Percentiles rank a stretch among this genome's conserved stretches.
Conservation (phyloP, 2,888 invertebrate genomes). For the Drosophila nigritarsus region DNA sequence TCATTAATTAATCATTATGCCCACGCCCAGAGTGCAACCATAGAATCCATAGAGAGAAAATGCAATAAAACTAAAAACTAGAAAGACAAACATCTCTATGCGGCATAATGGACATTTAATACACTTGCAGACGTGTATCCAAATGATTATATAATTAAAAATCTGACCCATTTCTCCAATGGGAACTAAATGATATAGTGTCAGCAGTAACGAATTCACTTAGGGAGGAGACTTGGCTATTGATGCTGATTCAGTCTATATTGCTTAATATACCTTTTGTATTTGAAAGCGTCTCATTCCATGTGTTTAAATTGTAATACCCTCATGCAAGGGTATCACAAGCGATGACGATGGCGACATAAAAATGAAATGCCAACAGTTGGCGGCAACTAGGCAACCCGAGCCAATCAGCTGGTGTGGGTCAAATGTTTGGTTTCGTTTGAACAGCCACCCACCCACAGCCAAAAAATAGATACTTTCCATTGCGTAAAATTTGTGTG, state of each 20-base stretch:
- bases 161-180: not conserved
- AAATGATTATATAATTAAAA: not conserved
- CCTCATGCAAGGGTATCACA: not conserved
- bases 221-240: not conserved
- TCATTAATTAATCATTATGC: conserved; percentile 69
- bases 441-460: conserved; percentile 59
- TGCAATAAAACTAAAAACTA: conserved; percentile 44
- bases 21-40: conserved; percentile 26
- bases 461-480: conserved; percentile 60
- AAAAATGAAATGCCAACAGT: conserved; percentile 46
- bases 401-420: conserved; percentile 24
- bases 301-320: not conserved
- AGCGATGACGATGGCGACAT: conserved; percentile 6
- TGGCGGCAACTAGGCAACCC: conserved; percentile 27
- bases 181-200: not conserved
- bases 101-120: not conserved
- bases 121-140: not conserved
- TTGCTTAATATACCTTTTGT: not conserved
- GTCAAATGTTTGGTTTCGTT: conserved; percentile 27
- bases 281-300: not conserved
- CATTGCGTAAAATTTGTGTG: conserved; percentile 65
- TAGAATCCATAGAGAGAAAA: conserved; percentile 44
- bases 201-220: not conserved
- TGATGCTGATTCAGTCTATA: not conserved
- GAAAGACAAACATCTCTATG: not conserved